A percentile compares a stretch with the other conserved stretches of the same genome.
These are phyloP conservation scores for Salmo trutta DNA, from an alignment of 2,797 vertebrate species.

Conservation along the genomic window DNA sequence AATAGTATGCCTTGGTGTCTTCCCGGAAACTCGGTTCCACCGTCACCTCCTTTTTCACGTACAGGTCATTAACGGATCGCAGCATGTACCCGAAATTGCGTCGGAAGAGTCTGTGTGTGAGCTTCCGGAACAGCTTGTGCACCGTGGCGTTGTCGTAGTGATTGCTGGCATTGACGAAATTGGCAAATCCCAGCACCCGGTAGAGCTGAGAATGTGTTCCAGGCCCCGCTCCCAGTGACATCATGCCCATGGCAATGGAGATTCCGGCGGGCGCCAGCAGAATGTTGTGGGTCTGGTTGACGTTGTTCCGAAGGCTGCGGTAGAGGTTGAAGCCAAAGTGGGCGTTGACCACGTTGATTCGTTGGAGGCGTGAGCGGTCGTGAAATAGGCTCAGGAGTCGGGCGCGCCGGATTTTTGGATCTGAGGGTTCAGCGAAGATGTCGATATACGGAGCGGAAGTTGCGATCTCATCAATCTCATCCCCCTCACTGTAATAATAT, in stretches of 20 bases:
- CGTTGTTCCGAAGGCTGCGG: constrained; percentile 81
- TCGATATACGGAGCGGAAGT: constrained; percentile 80
- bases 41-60: constrained; percentile 79
- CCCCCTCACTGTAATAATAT: constrained; percentile 70
- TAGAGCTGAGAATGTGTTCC: constrained; percentile 84
- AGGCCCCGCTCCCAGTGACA: constrained; percentile 84
- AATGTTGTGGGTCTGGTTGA: constrained; percentile 85
- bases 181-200: constrained; percentile 81
- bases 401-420: constrained; percentile 79
- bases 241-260: constrained; percentile 94
- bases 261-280: constrained; percentile 93
- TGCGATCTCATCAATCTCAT: constrained; percentile 82
- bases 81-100: constrained; percentile 94
- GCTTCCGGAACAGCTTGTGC: constrained; percentile 94
- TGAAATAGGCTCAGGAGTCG: constrained; percentile 88
- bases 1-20: constrained; percentile 86
- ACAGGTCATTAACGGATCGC: constrained; percentile 89
- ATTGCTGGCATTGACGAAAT: constrained; percentile 90
- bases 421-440: constrained; percentile 75
- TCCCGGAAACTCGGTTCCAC: constrained; percentile 81
- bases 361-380: constrained; percentile 88
- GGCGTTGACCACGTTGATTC: constrained; percentile 88
- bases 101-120: constrained; percentile 93
- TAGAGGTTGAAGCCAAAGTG: constrained; percentile 92
- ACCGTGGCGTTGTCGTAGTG: constrained; percentile 88